These are phyloP conservation scores for Hylaeus anthracinus DNA, from an alignment of 1,140 invertebrate species.

Conservation along the genomic window DNA sequence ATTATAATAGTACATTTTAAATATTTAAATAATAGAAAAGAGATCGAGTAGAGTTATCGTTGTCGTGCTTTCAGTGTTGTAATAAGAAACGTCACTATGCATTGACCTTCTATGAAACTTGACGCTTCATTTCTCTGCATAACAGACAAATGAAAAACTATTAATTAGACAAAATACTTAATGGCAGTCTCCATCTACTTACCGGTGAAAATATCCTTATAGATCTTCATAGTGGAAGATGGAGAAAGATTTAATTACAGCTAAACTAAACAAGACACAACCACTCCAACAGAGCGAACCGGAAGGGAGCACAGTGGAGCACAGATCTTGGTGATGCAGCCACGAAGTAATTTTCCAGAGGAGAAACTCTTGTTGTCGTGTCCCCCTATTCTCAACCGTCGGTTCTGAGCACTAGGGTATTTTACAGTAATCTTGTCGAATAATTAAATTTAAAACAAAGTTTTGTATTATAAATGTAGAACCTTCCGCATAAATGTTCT, in stretches of 20 bases:
- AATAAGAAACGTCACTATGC: background rate
- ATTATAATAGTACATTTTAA: background rate
- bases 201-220: slow-evolving; percentile 97
- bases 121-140: background rate
- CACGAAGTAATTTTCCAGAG: background rate
- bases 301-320: slow-evolving; percentile 78
- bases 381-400: too few relatives aligned
- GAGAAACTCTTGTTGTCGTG: too few relatives aligned
- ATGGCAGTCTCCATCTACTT: slow-evolving; percentile 71
- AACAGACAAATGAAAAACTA: slow-evolving; percentile 64
- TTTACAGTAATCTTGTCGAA: too few relatives aligned
- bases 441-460: too few relatives aligned
- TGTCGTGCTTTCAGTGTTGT: background rate
- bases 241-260: slow-evolving; percentile 84
- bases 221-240: slow-evolving; percentile 95
- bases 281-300: slow-evolving; percentile 82
- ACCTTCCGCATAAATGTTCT: too few relatives aligned
- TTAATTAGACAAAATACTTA: background rate
- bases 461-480: too few relatives aligned
- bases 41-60: background rate
- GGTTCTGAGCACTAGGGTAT: too few relatives aligned
- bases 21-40: background rate
- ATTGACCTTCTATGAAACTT: background rate
- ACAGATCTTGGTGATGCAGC: background rate
- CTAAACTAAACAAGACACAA: slow-evolving; percentile 84